Conservation (phyloP, 2,113 vertebrate species). For the Potamarius usumacintae region DNA sequence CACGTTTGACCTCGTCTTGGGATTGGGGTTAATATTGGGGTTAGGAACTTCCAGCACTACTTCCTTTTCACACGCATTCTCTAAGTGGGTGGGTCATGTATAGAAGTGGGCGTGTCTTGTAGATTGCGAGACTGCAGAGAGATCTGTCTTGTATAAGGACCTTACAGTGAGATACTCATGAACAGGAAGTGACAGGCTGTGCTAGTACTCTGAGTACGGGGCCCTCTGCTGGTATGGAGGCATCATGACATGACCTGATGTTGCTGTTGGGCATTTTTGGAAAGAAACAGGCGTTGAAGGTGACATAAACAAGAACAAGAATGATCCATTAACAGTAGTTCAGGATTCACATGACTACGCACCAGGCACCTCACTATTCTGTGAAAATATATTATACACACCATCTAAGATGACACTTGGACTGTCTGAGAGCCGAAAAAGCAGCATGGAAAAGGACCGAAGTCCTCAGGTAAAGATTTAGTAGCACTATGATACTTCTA, state of each 20-base stretch:
- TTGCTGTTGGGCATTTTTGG: neutral
- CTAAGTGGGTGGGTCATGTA: too few relatives aligned
- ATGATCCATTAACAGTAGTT: neutral
- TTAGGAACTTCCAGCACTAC: too few relatives aligned
- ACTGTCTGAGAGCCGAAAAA: neutral
- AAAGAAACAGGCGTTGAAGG: neutral
- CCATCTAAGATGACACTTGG: neutral
- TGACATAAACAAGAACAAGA: neutral
- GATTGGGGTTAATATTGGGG: too few relatives aligned
- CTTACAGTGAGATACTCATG: neutral
- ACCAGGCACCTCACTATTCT: neutral
- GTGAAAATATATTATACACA: neutral
- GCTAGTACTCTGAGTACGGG: neutral
- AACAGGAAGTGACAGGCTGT: neutral
- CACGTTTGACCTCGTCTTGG: too few relatives aligned
- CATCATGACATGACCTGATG: too few relatives aligned
- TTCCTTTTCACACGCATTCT: too few relatives aligned
- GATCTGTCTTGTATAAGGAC: neutral
- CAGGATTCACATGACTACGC: neutral
- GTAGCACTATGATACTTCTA: neutral
- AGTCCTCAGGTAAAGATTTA: neutral
- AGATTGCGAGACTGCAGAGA: too few relatives aligned
- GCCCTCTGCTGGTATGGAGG: slow-evolving; percentile 1
- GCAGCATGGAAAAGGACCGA: neutral
- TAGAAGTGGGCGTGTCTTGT: too few relatives aligned